Evolutionary conservation across 2,888 invertebrate species (phyloP), one percentile per base, ranked within the genome.

Genomic region (Neria commutata): DNA sequence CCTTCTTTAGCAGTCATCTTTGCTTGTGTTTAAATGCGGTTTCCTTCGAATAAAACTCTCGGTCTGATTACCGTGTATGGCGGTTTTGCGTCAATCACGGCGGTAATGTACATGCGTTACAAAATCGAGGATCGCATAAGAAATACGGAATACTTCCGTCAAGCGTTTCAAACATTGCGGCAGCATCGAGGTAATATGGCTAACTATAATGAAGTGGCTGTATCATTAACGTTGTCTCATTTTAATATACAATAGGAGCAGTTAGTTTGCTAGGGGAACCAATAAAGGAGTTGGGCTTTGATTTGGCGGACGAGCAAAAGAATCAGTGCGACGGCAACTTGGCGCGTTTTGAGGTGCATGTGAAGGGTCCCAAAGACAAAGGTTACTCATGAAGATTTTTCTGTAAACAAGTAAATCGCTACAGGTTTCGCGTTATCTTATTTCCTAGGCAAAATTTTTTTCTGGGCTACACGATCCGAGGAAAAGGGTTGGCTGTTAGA

Each of bases 261-360:
- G 82, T 88, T 4, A 77, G 84, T 51, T 82, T 88, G 62, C 80
- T 93, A 37, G 92, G 92, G 2, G 88, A 91, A 76, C 92, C 92
- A 1, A 89, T 92, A 34, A 86, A 85, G 75, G 88, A 88, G 60
- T 83, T 83, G 52, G 82, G 83, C 3, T 85, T 91, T 60, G 87
- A 90, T 76, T 72, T 91, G 34, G 83, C 83, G 2, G 85, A 88
- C 69, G 65, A 74, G 3, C 78, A 83, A 49, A 84, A 84, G 48
- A 85, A 84, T 63, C 84, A 75, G 66, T 84, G 84, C 47, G 85
- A 87, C 73, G 85, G 83, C 1, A 69, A 82, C 25, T 77, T 70
- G 8, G 89, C 89, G 11, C 84, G 85, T 73, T 88, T 89, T 72
- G 83, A 85, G 74, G 83, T 92, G 3, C 86, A 88, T 1, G 84